Percentiles rank a stretch among this genome's conserved stretches.
Conservation (phyloP, 1,140 invertebrate genomes). For the Camponotus vicinus region DNA sequence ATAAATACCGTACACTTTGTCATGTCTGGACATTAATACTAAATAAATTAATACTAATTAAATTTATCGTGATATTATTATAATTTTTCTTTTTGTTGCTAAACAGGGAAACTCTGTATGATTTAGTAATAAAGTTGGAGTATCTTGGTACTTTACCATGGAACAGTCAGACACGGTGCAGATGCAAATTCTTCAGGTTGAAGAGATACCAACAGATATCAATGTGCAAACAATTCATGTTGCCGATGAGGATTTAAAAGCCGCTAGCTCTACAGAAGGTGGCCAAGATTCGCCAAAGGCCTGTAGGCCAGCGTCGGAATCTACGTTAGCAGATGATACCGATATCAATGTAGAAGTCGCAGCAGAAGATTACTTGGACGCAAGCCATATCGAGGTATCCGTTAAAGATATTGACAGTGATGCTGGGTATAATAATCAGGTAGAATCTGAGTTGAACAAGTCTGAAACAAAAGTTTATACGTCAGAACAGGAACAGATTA, state of each 20-base stretch:
- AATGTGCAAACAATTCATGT: not conserved
- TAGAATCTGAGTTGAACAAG: not conserved
- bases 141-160: slow-evolving; percentile 64
- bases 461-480: not conserved
- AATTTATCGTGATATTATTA: slow-evolving; percentile 13
- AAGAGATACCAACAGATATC: not conserved
- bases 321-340: not conserved
- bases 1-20: not conserved
- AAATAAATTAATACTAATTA: too few species aligned
- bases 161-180: slow-evolving; percentile 57
- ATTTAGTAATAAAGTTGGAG: slow-evolving; percentile 56
- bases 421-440: not conserved
- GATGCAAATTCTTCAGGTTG: not conserved
- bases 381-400: not conserved
- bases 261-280: not conserved
- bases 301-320: not conserved
- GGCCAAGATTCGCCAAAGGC: not conserved
- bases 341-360: not conserved
- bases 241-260: not conserved
- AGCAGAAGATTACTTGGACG: not conserved
- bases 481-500: not conserved
- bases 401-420: not conserved
- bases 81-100: slow-evolving; percentile 23
- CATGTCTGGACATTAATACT: not conserved
- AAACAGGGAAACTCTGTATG: slow-evolving; percentile 59